Conservation (phyloP, 2,113 vertebrate genomes). For the Ivindomyrus marchei region DNA sequence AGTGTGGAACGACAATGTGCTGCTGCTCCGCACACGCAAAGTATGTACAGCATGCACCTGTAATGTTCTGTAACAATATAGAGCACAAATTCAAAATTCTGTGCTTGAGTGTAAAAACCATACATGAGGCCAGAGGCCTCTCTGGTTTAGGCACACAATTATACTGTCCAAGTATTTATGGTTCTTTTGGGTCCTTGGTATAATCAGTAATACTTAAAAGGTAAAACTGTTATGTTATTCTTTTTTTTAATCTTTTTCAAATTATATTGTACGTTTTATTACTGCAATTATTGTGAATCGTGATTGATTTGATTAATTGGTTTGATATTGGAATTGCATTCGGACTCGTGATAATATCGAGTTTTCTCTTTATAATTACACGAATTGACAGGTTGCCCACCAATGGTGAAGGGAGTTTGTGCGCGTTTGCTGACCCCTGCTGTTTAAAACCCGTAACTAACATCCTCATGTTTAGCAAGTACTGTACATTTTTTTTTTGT, state of each 20-base stretch:
- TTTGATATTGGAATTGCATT: not conserved
- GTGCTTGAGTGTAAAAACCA: not conserved
- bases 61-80: not conserved
- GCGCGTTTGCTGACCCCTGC: constrained; percentile 47
- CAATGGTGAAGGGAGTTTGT: constrained; percentile 6
- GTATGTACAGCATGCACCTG: not conserved
- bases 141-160: not conserved
- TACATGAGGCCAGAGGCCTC: not conserved
- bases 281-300: not conserved
- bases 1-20: not conserved
- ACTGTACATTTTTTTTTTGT: not conserved
- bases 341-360: not conserved
- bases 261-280: not conserved
- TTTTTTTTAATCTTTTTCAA: not conserved
- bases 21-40: not conserved
- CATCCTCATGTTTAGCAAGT: not conserved
- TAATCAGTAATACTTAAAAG: not conserved
- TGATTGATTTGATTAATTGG: not conserved
- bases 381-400: not conserved
- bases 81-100: not conserved
- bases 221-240: not conserved
- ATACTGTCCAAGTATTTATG: not conserved
- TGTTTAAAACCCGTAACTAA: constrained; percentile 26
- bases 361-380: not conserved
- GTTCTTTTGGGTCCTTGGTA: not conserved